Base-by-base conservation (phyloP, 2,113 vertebrate species). In the Microtus montanus region DNA sequence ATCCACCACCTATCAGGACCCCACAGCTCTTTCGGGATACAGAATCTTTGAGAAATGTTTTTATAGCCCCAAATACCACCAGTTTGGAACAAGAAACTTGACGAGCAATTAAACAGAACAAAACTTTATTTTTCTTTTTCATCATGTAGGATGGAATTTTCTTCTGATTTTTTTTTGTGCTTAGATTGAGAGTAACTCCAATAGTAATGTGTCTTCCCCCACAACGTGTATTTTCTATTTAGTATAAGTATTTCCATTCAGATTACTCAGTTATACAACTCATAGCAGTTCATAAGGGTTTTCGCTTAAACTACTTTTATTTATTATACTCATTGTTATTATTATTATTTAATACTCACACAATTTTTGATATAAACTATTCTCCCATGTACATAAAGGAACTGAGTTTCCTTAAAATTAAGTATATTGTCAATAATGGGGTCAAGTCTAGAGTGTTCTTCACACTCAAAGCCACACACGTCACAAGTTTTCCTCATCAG, bases 331-430 rank as follows among this genome's bases (percentile, higher is more conserved):
- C 54, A 58, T 58, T 58, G 17, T 58, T 58, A 20, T 58, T 58
- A 58, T 58, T 58, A 58, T 19, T n/a, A 90, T 68, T 90, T 68
- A 85, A 49, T 22, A 30, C n/a, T 89, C 52, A 64, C 5, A 49
- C 33, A 68, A 77, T 89, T 77, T 82, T 11, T 49, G 22, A 28
- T 70, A 70, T 17, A 75, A 78, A 66, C 47, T 22, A 44, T 7
- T 74, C n/a, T 91, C 28, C 11, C 83, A 44, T 86, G 52, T 82
- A 61, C 26, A 74, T 38, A 58, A 10, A 10, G 30, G 64, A 19
- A 70, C 77, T 90, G 47, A 86, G 22, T 82, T 93, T 90, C 33
- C 49, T 82, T 90, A 52, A 90, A 90, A 88, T 35, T 77, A 30
- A 84, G 20, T 77, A 22, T 82, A 68, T 63, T 79, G 2, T 54